These are phyloP conservation scores for Spodoptera litura DNA, from an alignment of 1,140 invertebrate genomes.

Conservation along the genomic window DNA sequence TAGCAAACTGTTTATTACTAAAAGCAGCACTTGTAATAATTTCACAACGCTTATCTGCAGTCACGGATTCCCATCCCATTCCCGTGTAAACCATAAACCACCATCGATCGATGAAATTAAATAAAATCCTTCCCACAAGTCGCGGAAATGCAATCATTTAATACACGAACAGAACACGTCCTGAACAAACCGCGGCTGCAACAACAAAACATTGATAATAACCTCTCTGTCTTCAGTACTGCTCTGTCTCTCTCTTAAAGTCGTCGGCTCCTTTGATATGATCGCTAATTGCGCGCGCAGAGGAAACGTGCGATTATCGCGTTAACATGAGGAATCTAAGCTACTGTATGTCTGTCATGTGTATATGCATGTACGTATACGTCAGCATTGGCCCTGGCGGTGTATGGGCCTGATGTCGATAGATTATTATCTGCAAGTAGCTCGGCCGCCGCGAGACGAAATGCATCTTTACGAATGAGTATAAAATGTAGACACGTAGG, in stretches of 20 bases:
- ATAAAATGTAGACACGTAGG: too few species aligned
- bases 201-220: not conserved
- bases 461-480: too few species aligned
- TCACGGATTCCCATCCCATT: too few species aligned
- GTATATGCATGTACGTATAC: not conserved
- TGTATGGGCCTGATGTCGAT: not conserved
- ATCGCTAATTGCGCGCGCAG: constrained; percentile 48
- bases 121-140: too few species aligned
- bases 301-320: constrained; percentile 47
- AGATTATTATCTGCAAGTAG: not conserved
- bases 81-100: too few species aligned
- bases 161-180: not conserved
- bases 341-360: not conserved
- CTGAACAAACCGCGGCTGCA: not conserved
- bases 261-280: constrained; percentile 45
- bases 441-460: too few species aligned
- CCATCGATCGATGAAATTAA: too few species aligned
- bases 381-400: not conserved
- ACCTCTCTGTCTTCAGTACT: constrained; percentile 1
- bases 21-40: too few species aligned
- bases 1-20: too few species aligned
- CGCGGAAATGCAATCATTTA: not conserved
- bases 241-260: constrained; percentile 1
- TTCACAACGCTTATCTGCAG: too few species aligned
- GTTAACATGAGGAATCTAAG: constrained; percentile 36